These are phyloP conservation scores for Calliopum simillimum DNA, from an alignment of 2,888 invertebrate genomes.

Conservation along the genomic window DNA sequence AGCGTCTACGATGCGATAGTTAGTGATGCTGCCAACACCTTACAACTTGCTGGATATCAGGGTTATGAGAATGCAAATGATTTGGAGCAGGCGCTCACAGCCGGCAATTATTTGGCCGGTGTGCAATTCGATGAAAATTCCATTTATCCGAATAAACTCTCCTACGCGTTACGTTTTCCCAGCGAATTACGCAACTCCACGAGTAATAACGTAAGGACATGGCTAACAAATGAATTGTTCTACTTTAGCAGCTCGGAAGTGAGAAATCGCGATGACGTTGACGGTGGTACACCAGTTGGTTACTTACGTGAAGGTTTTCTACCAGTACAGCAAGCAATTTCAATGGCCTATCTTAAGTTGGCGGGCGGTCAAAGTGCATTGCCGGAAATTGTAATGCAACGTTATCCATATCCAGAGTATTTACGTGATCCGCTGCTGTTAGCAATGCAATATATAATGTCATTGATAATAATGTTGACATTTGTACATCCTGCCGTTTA, in stretches of 20 bases:
- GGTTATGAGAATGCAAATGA: constrained; percentile 43
- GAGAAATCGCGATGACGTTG: constrained; percentile 68
- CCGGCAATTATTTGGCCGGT: constrained; percentile 67
- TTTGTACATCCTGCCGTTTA: constrained; percentile 85
- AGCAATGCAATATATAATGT: constrained; percentile 75
- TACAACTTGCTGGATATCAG: constrained; percentile 43
- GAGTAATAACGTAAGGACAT: constrained; percentile 59
- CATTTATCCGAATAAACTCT: constrained; percentile 68
- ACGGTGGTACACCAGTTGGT: constrained; percentile 75
- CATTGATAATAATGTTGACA: constrained; percentile 82
- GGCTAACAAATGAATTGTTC: constrained; percentile 75
- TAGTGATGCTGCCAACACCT: constrained; percentile 47
- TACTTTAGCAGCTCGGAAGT: constrained; percentile 75
- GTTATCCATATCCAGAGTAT: constrained; percentile 82
- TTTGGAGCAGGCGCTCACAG: constrained; percentile 45
- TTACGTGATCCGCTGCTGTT: constrained; percentile 75
- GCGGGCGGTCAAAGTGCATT: constrained; percentile 42
- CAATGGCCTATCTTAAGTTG: constrained; percentile 63
- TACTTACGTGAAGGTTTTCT: constrained; percentile 74
- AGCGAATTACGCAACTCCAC: constrained; percentile 70
- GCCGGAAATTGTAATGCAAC: constrained; percentile 62
- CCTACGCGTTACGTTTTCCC: constrained; percentile 74
- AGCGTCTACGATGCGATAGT: constrained; percentile 65
- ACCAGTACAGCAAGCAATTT: constrained; percentile 73
- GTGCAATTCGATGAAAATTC: constrained; percentile 71